A percentile compares a stretch with the other conserved stretches of the same genome.
Conservation (phyloP, 2,797 vertebrate species). For the Darevskia mixta region DNA sequence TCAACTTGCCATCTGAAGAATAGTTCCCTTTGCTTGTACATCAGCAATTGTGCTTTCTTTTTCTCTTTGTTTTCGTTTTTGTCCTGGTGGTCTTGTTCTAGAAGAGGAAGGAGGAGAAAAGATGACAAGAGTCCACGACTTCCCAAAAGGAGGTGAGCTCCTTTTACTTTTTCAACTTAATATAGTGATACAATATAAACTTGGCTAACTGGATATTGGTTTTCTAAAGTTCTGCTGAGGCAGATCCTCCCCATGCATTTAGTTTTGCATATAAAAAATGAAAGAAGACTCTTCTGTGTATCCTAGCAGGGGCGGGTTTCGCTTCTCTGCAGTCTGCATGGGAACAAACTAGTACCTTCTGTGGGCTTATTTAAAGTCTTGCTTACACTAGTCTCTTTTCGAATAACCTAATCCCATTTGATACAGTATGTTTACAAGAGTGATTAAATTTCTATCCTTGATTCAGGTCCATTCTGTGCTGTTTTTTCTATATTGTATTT, state of each 20-base stretch:
- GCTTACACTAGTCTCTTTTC: not conserved
- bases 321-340: not conserved
- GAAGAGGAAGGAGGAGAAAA: slow-evolving; percentile 95
- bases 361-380: not conserved
- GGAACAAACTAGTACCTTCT: not conserved
- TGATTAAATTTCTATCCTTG: not conserved
- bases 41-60: slow-evolving; percentile 15
- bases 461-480: not conserved
- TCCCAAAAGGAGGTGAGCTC: slow-evolving; percentile 92
- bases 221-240: not conserved
- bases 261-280: not conserved
- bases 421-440: not conserved
- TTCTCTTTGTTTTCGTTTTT: slow-evolving; percentile 20
- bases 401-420: not conserved
- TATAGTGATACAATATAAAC: not conserved
- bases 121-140: slow-evolving; percentile 96
- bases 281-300: too few species aligned
- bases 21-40: not conserved
- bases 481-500: not conserved
- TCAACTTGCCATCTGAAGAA: not conserved
- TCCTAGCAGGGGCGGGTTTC: not conserved
- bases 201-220: not conserved
- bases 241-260: not conserved
- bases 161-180: slow-evolving; percentile 12
- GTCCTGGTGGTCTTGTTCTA: slow-evolving; percentile 70